Base-by-base conservation (phyloP, 1,140 invertebrate species). In the Temnothorax longispinosus region DNA sequence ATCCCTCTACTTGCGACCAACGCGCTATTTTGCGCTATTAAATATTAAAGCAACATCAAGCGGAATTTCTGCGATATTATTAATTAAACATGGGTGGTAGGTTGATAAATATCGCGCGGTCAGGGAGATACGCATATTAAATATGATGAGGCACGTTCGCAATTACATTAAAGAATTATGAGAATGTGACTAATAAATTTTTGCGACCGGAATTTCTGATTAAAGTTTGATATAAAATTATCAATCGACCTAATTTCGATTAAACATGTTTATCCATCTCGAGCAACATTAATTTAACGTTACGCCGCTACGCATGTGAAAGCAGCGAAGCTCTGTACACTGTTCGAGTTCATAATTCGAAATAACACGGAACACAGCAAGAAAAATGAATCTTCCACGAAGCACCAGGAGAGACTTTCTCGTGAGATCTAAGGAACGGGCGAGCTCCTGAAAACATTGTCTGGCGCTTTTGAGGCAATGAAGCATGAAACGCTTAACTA, bases 401-500 rank as follows among this genome's bases (percentile, higher is more conserved):
- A 41, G 54, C 81, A 44, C 44, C 44, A 5, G 11, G 27, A 50
- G 60, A 78, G 32, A 58, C 32, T 76, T 58, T 44, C 21, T 54
- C 52, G 44, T 15, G 44, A 74, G 69, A 84, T 62, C 69, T 74
- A 60, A 84, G 13, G 18, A 84, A 47, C 27, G 27, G 13, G 13
- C 11, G 13, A 75, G 69, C 80, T 84, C 60, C 69, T 84, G 69
- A 84, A 75, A 75, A 75, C 44, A 84, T 84, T 62, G 54, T 82
- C 80, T 82, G 54, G 41, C 54, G 80, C 64, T 81, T 86, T 80
- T 67, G 85, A 11, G n/a, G 52, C 75, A 67, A 80, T 72, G 71
- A 87, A 82, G 64, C 76, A 86, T 80, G 77, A 86, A 82, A 58
- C 64, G 65, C 64, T 60, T 71, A 69, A 85, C 52, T 64, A 54